Percentiles rank a stretch among this genome's conserved stretches.
These are phyloP conservation scores for Amazona guildingii DNA, from an alignment of 2,113 vertebrate species.

Conservation along the genomic window DNA sequence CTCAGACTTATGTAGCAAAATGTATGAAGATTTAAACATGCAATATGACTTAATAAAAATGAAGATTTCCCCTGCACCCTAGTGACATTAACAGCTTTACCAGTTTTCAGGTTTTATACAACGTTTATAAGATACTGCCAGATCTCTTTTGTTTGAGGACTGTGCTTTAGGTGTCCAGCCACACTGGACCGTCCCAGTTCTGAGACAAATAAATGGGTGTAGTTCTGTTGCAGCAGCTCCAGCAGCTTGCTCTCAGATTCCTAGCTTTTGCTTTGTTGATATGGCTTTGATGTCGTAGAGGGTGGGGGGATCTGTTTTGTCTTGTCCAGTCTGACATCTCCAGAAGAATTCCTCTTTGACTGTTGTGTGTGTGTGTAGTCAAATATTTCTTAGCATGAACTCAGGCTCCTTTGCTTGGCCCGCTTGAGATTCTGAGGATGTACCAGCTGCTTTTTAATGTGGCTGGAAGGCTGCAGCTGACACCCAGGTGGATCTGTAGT, in stretches of 20 bases:
- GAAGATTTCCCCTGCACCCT: neutral
- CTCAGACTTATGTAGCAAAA: neutral
- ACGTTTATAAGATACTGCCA: neutral
- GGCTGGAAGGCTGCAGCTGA: neutral
- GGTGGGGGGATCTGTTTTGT: neutral
- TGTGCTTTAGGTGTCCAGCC: neutral
- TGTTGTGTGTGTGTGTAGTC: neutral
- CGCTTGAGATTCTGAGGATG: neutral
- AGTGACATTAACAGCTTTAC: neutral
- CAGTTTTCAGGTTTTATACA: neutral
- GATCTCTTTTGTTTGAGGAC: neutral
- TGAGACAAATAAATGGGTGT: neutral
- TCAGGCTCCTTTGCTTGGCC: neutral
- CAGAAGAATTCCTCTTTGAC: neutral
- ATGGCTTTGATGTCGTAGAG: neutral
- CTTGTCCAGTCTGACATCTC: constrained; percentile 10
- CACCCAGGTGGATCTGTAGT: neutral
- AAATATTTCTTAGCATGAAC: neutral
- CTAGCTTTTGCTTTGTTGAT: neutral
- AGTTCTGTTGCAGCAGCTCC: neutral
- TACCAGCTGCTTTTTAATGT: neutral
- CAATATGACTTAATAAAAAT: neutral
- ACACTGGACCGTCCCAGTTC: neutral
- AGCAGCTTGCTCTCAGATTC: neutral
- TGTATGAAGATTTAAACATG: neutral